phyloP scores from a whole-genome alignment of 2,797 vertebrate genomes.

The Chaenodraco wilsoni region DNA sequence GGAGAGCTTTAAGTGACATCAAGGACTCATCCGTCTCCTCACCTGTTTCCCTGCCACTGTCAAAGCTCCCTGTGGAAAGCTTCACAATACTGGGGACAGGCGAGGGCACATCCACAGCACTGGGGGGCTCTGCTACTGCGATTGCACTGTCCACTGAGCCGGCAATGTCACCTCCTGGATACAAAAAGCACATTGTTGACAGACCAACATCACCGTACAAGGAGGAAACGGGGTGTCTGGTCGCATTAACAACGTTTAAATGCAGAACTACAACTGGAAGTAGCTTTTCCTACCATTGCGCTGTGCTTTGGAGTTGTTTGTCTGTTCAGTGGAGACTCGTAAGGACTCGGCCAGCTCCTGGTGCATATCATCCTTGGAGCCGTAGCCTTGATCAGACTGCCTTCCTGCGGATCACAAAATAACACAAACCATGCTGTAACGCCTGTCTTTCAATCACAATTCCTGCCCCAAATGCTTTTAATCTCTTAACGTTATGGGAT shows the following conservation, averaged over 20 bases:
- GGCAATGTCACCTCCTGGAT: slow-evolving; percentile 69
- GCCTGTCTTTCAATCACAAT: too few relatives aligned
- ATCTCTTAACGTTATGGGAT: background rate
- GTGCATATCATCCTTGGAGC: slow-evolving; percentile 91
- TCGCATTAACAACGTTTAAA: background rate
- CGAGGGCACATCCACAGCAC: slow-evolving; percentile 71
- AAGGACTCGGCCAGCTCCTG: slow-evolving; percentile 80
- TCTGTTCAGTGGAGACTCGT: slow-evolving; percentile 59
- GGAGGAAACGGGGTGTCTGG: background rate
- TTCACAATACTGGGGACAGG: slow-evolving; percentile 92
- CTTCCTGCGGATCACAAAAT: slow-evolving; percentile 75
- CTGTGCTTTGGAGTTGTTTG: slow-evolving; percentile 70
- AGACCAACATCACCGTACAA: background rate
- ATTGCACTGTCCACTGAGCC: slow-evolving; percentile 81
- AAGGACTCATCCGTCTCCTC: slow-evolving; percentile 76
- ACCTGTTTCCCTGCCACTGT: slow-evolving; percentile 75
- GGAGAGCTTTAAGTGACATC: slow-evolving; percentile 34
- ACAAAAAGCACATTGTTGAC: background rate
- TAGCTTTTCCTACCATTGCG: slow-evolving; percentile 73
- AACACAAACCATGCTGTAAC: background rate
- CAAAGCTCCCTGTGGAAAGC: slow-evolving; percentile 88
- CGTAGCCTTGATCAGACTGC: slow-evolving; percentile 92
- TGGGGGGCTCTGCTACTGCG: slow-evolving; percentile 73
- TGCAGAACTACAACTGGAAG: background rate
- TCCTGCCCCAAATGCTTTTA: slow-evolving; percentile 26